Evolutionary conservation across 2,113 vertebrate genomes (phyloP).

Genomic region (Zosterops lateralis): DNA sequence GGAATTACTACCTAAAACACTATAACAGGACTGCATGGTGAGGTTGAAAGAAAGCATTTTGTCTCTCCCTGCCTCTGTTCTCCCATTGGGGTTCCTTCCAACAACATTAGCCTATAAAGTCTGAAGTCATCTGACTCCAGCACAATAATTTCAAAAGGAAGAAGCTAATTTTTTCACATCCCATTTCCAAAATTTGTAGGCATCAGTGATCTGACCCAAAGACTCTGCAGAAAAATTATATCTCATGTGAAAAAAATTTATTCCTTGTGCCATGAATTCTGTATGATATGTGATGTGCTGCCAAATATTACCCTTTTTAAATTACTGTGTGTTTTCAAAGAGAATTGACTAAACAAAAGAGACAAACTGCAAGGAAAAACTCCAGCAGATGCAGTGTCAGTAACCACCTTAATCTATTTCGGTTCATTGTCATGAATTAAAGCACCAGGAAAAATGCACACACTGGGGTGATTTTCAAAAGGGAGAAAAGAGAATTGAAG

Average conservation of each 20-base stretch:
- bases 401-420: not conserved
- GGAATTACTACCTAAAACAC: not conserved
- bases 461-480: not conserved
- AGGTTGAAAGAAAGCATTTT: not conserved
- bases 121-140: not conserved
- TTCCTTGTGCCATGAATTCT: not conserved
- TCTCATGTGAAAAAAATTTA: not conserved
- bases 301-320: not conserved
- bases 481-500: not conserved
- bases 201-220: not conserved
- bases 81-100: not conserved
- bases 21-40: not conserved
- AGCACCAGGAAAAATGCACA: not conserved
- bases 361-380: not conserved
- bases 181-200: not conserved
- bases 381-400: not conserved
- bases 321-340: not conserved
- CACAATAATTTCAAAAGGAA: not conserved
- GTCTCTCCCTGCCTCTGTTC: not conserved
- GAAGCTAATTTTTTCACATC: not conserved
- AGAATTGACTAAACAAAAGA: not conserved
- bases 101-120: not conserved
- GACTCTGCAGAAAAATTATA: not conserved
- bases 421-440: not conserved
- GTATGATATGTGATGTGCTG: not conserved